phyloP scores from a whole-genome alignment of 2,113 vertebrate species.

The Oncorhynchus masou region DNA sequence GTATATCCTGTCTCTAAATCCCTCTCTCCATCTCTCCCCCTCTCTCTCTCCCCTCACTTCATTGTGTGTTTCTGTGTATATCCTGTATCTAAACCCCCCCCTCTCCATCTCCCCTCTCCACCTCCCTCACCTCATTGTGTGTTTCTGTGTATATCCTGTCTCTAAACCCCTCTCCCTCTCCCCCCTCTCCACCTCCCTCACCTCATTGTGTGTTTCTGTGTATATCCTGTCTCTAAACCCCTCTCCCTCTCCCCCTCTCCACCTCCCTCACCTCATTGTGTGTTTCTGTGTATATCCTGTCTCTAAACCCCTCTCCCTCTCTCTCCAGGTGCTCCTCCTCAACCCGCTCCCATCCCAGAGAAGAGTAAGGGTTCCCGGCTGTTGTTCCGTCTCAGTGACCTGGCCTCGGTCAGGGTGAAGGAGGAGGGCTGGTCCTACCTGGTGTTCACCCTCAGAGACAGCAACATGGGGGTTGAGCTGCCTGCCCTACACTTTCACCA shows the following conservation, averaged over 20 bases:
- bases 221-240: too few relatives aligned
- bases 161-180: too few relatives aligned
- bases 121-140: too few relatives aligned
- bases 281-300: not conserved
- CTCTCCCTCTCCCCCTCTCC: too few relatives aligned
- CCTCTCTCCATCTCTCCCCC: too few relatives aligned
- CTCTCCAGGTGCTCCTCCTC: not conserved
- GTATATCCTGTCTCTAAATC: too few relatives aligned
- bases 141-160: too few relatives aligned
- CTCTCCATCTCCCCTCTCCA: too few relatives aligned
- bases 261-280: not conserved
- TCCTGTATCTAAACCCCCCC: too few relatives aligned
- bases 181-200: too few relatives aligned
- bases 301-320: not conserved
- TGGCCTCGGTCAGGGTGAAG: conserved; percentile 82
- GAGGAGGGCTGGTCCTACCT: conserved; percentile 83
- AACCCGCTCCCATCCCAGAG: conserved; percentile 64
- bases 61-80: too few relatives aligned
- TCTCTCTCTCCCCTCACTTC: too few relatives aligned
- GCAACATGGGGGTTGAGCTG: conserved; percentile 63
- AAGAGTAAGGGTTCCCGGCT: conserved; percentile 65
- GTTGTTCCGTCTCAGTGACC: conserved; percentile 78
- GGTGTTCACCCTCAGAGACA: conserved; percentile 81
- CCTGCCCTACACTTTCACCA: conserved; percentile 85
- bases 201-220: not conserved